Evolutionary conservation across 2,888 invertebrate species (phyloP).

Genomic region (Dicranocentrus wangi): DNA sequence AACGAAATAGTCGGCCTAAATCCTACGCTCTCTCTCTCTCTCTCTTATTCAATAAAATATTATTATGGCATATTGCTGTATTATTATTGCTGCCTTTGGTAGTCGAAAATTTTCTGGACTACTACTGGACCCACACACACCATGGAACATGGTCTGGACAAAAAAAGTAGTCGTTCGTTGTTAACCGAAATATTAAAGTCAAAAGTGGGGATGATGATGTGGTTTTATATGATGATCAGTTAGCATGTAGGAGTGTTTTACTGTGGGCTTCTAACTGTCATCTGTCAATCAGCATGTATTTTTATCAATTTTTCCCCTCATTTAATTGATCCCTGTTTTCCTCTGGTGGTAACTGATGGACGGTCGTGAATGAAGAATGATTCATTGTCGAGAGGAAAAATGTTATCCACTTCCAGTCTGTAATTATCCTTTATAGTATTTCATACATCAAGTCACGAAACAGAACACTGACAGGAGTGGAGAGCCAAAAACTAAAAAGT

Average conservation of each 20-base stretch:
- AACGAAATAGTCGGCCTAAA: too few species aligned
- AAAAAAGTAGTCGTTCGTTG: too few species aligned
- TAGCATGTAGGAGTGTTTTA: background rate
- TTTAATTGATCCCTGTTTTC: slow-evolving; percentile 38
- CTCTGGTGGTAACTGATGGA: slow-evolving; percentile 40
- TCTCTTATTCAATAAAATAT: too few species aligned
- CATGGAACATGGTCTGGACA: too few species aligned
- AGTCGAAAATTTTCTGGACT: too few species aligned
- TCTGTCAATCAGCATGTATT: slow-evolving; percentile 56
- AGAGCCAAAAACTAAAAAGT: background rate
- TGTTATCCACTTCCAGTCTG: slow-evolving; percentile 44
- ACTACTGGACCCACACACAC: too few species aligned
- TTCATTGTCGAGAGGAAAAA: slow-evolving; percentile 36
- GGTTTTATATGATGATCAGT: background rate
- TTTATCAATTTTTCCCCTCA: slow-evolving; percentile 28
- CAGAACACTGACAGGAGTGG: background rate
- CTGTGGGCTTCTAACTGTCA: slow-evolving; percentile 45
- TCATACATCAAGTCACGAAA: slow-evolving; percentile 35
- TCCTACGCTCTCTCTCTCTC: too few species aligned
- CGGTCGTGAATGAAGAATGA: slow-evolving; percentile 51
- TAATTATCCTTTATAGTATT: slow-evolving; percentile 51
- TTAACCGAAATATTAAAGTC: background rate
- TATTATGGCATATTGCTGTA: too few species aligned
- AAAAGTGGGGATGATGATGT: background rate
- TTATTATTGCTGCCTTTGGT: too few species aligned